Evolutionary conservation across 2,888 invertebrate genomes (phyloP), one percentile per base, ranked within the genome.

Genomic region (Trypoxylon attenuatum): DNA sequence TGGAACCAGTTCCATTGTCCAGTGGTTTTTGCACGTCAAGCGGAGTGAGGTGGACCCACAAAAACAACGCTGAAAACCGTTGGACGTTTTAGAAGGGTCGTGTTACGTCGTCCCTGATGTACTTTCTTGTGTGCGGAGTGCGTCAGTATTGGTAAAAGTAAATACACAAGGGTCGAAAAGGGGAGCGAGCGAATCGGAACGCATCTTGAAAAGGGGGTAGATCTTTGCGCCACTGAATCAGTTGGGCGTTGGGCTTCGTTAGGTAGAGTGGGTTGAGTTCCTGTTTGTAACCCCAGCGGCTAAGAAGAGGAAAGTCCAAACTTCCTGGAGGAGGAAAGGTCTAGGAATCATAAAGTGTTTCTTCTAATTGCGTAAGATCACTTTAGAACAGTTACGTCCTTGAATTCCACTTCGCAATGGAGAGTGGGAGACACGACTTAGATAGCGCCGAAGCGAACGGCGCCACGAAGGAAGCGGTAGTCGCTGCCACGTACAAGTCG

Each of bases 361-460:
- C 39, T 42, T 51, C 21, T 16, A 4, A 8, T 51, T 18, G 15
- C 25, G 42, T 46, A 29, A 39, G n/a, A 52, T 39, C 18, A 16
- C 23, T 41, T 13, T 16, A 41, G 22, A 5, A 42, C 50, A 10
- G 50, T 38, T 27, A 19, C 46, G 57, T 25, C 52, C 64, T 60
- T 63, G 58, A 13, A 25, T 29, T 39, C 1, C 43, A 21, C 51
- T 23, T 22, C 6, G 27, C 23, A 18, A 83, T 82, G 81, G 81
- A 85, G 81, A 82, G 84, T 83, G 86, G 84, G 82, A 84, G 80
- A 69, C 59, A 71, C 54, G 77, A 81, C 52, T 63, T 69, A 68
- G 82, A 78, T 73, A 76, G 73, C 70, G 74, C 53, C 43, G 77
- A 79, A 59, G 69, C 68, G 59, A 81, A 83, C 66, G 77, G 76